phyloP scores from a whole-genome alignment of 2,797 vertebrate genomes.

The Vespertilio murinus region DNA sequence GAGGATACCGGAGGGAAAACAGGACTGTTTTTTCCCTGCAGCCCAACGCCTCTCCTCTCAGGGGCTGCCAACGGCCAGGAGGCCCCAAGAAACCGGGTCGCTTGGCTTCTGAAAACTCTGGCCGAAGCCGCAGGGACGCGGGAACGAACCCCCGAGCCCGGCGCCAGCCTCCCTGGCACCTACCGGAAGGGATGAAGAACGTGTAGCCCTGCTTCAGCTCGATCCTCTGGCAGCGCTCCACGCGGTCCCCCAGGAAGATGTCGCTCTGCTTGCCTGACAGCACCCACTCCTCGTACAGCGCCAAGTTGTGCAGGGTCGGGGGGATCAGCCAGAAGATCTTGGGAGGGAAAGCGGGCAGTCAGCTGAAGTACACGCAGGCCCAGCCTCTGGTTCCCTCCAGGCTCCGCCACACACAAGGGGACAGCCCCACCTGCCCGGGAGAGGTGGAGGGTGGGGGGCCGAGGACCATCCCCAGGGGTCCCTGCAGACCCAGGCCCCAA shows the following conservation, averaged over 20 bases:
- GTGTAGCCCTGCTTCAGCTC: conserved; percentile 96
- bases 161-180: background rate
- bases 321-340: conserved; percentile 99
- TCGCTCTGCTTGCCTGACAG: conserved; percentile 98
- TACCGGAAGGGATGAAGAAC: conserved; percentile 98
- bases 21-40: background rate
- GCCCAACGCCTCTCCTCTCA: background rate
- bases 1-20: rapidly evolving
- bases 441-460: rapidly evolving
- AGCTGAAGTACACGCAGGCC: background rate
- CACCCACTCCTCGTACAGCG: conserved; percentile 98
- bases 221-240: conserved; percentile 96
- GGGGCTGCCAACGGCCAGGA: background rate
- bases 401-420: background rate
- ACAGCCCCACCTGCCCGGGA: background rate
- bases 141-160: background rate
- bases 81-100: background rate
- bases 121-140: background rate
- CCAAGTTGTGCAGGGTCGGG: conserved; percentile 93
- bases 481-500: background rate
- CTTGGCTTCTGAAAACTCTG: background rate
- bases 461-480: background rate
- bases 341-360: conserved; percentile 57
- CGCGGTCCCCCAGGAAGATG: conserved; percentile 95
- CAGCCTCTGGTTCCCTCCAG: background rate